Evolutionary conservation across 2,888 invertebrate genomes (phyloP).

Genomic region (Drosophila nr. perissopoda): DNA sequence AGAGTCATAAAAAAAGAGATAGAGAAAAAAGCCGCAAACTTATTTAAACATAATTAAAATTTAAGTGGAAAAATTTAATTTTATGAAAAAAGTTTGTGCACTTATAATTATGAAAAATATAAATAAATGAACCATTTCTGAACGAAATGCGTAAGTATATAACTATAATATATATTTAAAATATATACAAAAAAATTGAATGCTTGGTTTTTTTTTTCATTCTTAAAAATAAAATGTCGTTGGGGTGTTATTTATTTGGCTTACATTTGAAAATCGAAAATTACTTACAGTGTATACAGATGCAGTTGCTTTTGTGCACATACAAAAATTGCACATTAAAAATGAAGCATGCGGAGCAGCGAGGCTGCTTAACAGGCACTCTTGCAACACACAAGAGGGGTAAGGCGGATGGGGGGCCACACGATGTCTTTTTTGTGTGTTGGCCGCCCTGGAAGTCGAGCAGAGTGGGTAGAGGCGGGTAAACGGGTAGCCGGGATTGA

Average conservation of each 20-base stretch:
- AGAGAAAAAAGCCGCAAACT: neutral
- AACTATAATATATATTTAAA: neutral
- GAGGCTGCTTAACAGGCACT: constrained; percentile 25
- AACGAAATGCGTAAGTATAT: too few relatives aligned
- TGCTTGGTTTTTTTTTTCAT: neutral
- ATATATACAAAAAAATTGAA: neutral
- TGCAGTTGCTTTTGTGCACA: constrained; percentile 15
- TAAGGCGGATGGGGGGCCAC: constrained; percentile 5
- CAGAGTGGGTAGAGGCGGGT: neutral
- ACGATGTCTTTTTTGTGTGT: constrained; percentile 66
- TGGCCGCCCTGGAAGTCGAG: constrained; percentile 47
- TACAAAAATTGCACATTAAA: constrained; percentile 72
- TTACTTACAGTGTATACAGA: constrained; percentile 13
- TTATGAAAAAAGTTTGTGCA: neutral
- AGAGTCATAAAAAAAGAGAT: neutral
- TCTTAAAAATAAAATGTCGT: too few relatives aligned
- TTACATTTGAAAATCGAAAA: neutral
- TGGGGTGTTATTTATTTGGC: neutral
- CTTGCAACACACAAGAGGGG: neutral
- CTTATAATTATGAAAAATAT: too few relatives aligned
- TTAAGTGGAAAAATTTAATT: neutral
- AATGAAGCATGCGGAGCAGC: constrained; percentile 68
- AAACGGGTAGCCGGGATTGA: constrained; percentile 8
- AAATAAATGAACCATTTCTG: too few relatives aligned
- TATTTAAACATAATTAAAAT: neutral